Base-by-base conservation (phyloP, 2,113 vertebrate species). In the Ceyx melanurus region DNA sequence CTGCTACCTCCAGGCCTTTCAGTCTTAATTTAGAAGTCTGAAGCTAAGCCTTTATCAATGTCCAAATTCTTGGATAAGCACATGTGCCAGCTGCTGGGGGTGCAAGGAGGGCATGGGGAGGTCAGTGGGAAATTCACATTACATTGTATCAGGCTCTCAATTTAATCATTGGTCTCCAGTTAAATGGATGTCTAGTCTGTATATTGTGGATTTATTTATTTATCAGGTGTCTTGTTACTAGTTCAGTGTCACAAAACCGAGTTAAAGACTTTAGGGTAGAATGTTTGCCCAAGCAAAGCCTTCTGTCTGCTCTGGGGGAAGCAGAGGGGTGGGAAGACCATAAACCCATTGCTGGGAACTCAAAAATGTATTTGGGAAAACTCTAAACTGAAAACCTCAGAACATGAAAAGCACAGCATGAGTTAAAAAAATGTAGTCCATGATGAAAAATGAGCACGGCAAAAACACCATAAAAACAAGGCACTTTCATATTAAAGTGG, bases 21-120 rank as follows among this genome's bases (percentile, higher is more conserved):
- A 58, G 48, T 51, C 92, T 82, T 95, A 89, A 96, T 94, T 95
- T 95, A 94, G 89, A 90, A 94, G 48, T 28, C 28, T 67, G 62
- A 91, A 86, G 53, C 60, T 61, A 83, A 89, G 80, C 11, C 72
- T 94, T 94, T 94, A 94, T 92, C 94, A 90, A 81, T 43, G 76
- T 81, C 72, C 75, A 79, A 93, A 91, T 88, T 90, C 93, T 89
- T 92, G 65, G 82, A 18, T 71, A 96, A 95, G 82, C 50, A 14
- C 72, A 61, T 35, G 53, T 72, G 61, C 82, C 85, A 91, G 1
- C 57, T 81, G 78, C 62, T 61, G 43, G 10, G 77, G 13, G 45
- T 46, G 37, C 76, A 50, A 31, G 5, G 21, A 42, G 58, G 37
- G 64, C 72, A 80, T 0, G 4, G 88, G 56, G 35, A 90, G 66